Conservation (phyloP, 1,140 invertebrate species). For the Geopemphigus sp. region DNA sequence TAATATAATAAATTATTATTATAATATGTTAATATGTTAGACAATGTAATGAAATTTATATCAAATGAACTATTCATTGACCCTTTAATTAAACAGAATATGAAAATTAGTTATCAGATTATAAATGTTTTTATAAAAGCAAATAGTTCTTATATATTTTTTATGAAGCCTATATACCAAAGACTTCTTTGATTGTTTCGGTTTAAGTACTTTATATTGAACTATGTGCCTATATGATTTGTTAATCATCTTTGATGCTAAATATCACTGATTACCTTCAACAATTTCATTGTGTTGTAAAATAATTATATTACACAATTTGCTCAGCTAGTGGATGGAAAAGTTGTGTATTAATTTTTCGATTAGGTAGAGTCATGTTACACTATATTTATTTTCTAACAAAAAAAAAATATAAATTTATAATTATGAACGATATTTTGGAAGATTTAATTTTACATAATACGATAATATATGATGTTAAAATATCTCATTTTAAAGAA, state of each 20-base stretch:
- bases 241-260: neutral
- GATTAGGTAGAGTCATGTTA: neutral
- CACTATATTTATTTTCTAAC: neutral
- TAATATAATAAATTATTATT: neutral
- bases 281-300: neutral
- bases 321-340: neutral
- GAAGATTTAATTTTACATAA: too few relatives aligned
- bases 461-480: too few relatives aligned
- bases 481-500: too few relatives aligned
- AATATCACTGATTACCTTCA: constrained; percentile 1
- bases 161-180: neutral
- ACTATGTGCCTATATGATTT: neutral
- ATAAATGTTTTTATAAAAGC: neutral
- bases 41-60: neutral
- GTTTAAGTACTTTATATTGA: neutral
- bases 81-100: neutral
- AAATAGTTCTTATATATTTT: neutral
- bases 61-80: neutral
- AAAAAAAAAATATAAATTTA: too few relatives aligned
- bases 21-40: too few relatives aligned
- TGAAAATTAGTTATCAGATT: neutral
- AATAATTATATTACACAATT: constrained; percentile 6
- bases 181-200: neutral
- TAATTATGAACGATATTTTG: too few relatives aligned
- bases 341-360: neutral